These are phyloP conservation scores for Ectobius pallidus DNA, from an alignment of 2,888 invertebrate genomes.

Conservation along the genomic window DNA sequence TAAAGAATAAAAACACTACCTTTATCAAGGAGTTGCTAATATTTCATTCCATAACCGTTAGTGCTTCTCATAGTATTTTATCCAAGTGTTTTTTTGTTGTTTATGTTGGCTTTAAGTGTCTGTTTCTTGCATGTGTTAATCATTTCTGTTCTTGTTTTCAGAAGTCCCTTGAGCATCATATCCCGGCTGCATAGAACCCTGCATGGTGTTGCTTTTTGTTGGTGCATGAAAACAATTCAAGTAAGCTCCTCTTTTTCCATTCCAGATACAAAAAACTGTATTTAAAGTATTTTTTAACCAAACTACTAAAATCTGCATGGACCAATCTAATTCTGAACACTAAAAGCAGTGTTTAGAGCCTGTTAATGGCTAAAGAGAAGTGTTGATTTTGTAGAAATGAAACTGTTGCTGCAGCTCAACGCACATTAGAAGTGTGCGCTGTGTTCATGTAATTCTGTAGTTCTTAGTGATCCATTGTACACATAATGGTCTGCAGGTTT, in stretches of 20 bases:
- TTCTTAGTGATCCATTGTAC: neutral
- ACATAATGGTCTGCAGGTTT: constrained; percentile 4
- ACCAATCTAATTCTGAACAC: constrained; percentile 4
- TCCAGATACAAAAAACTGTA: neutral
- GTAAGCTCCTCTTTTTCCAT: neutral
- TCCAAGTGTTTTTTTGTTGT: neutral
- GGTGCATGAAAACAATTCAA: neutral
- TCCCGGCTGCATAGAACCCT: neutral
- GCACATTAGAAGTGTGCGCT: neutral
- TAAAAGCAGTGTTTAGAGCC: neutral
- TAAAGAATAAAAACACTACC: constrained; percentile 33
- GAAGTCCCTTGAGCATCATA: neutral
- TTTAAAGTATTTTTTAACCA: neutral
- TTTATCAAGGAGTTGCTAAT: constrained; percentile 8
- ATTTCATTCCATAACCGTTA: constrained; percentile 2
- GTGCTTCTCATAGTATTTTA: neutral
- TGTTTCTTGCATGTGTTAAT: neutral
- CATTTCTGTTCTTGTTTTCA: neutral
- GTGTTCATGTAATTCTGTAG: neutral
- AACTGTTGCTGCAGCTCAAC: neutral
- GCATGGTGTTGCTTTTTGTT: constrained; percentile 11
- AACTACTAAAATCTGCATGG: neutral
- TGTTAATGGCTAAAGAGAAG: neutral
- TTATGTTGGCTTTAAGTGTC: neutral
- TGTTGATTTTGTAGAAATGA: neutral